Base-by-base conservation (phyloP, 2,797 vertebrate genomes). In the Acanthurus lineatus region DNA sequence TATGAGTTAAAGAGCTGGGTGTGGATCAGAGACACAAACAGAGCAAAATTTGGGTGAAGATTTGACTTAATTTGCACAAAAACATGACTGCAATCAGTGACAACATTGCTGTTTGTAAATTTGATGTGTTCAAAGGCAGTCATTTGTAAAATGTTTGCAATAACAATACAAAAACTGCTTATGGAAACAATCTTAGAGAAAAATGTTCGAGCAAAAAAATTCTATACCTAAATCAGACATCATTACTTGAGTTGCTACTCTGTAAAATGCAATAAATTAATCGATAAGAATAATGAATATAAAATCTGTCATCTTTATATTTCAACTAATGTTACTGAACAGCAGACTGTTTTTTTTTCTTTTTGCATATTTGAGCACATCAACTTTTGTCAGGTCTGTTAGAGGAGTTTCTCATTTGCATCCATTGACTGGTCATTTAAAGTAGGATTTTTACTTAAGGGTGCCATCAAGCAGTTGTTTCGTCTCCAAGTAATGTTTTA, bases 401-500 rank as follows among this genome's bases (percentile, higher is more conserved):
- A 81, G 72, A 88, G 45, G 69, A 73, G 19, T 66, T 45, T n/a
- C 88, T 92, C 62, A 92, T 94, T 93, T 93, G 87, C 85, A 92
- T 92, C 60, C 64, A 62, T 70, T 82, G 73, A 88, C 83, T 83
- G 77, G 88, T 86, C 89, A 90, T 90, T 92, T 87, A 83, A 85
- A 79, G 76, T 72, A 59, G 38, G 19, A 51, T 87, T 87, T 35
- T 86, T 77, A 85, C 84, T 89, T 65, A 52, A 86, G 74, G 84
- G 79, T 77, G 78, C 85, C 85, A 84, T 87, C 59, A 79, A 76
- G 49, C 85, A 61, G 80, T 89, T 92, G 76, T 91, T 89, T 90
- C 78, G 84, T 82, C 57, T 76, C 28, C 54, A 69, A 76, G 71
- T 85, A 77, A 93, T 94, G 91, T 93, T 93, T 95, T 92, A 95